These are phyloP conservation scores for Naso thynnoides DNA, from an alignment of 2,797 vertebrate species.

Conservation along the genomic window DNA sequence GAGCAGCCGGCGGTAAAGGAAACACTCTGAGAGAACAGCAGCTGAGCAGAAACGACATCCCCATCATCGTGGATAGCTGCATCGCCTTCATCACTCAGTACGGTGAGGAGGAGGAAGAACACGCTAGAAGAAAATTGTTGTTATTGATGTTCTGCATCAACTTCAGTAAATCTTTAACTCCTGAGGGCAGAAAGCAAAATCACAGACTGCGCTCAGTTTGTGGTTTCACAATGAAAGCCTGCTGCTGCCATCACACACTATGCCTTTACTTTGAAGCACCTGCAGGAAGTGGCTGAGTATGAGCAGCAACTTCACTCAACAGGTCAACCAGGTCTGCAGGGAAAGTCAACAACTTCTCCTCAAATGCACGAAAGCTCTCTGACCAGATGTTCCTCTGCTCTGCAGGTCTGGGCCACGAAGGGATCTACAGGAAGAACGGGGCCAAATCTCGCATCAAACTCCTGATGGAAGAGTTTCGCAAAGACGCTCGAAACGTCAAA, in stretches of 20 bases:
- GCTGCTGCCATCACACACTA: too few species aligned
- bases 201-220: too few species aligned
- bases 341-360: too few species aligned
- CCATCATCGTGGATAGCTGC: constrained; percentile 98
- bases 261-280: too few species aligned
- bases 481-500: constrained; percentile 94
- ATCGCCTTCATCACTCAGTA: constrained; percentile 98
- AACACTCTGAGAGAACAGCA: constrained; percentile 94
- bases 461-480: constrained; percentile 95
- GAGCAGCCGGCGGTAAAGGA: constrained; percentile 90
- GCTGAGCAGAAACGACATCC: constrained; percentile 94
- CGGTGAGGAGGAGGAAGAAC: constrained; percentile 83
- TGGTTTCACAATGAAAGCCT: too few species aligned
- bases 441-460: constrained; percentile 94
- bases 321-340: too few species aligned
- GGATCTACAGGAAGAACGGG: constrained; percentile 97
- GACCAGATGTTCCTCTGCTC: background rate
- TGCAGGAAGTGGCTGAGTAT: too few species aligned
- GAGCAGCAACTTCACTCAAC: too few species aligned
- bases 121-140: too few species aligned
- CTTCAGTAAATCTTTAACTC: too few species aligned
- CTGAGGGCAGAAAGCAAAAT: too few species aligned
- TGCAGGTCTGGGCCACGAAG: constrained; percentile 93
- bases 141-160: too few species aligned
- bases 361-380: background rate